Evolutionary conservation across 2,888 invertebrate species (phyloP), one percentile per base, ranked within the genome.

Genomic region (Latrodectus hesperus): DNA sequence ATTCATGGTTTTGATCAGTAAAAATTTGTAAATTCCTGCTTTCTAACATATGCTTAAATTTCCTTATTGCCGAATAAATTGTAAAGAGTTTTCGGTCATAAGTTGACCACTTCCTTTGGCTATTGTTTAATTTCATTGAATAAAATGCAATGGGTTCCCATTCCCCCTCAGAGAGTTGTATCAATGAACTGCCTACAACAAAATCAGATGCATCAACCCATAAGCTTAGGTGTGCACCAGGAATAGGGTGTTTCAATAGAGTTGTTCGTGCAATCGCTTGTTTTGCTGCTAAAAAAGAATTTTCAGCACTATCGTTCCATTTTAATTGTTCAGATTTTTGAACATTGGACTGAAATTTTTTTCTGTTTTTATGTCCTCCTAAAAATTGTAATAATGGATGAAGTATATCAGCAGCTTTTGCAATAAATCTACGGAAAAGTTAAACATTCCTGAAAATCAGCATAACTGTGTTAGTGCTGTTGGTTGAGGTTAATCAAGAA

Each of bases 201-300:
- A 72, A 53, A 26, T 90, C 82, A 88, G 90, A 90, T 87, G 92
- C 93, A 94, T 94, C 90, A 91, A 72, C 38, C n/a, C 26, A 67
- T 6, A 88, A 11, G 17, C 8, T 60, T 11, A 88, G 55, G 12
- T 3, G 12, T 16, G 71, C 87, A 52, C 49, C 68, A 9, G 80
- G 49, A 49, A 55, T 52, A 14, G 49, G 51, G 22, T 22, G 22
- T 22, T 16, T 12, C 1, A 51, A 16, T 17, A 51, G n/a, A 51
- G 51, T 52, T 1, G 8, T n/a, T 53, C 9, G 0, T 9, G 52
- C n/a, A n/a, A n/a, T 55, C 12, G 55, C 73, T 51, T 17, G 4
- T 6, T 51, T 71, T 53, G 17, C 73, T 74, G 5, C 12, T 53
- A n/a, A 38, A 16, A 65, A 64, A 3, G 3, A 17, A 8, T 76